phyloP scores from a whole-genome alignment of 2,888 invertebrate species.

The Listrodromus nycthemerus region DNA sequence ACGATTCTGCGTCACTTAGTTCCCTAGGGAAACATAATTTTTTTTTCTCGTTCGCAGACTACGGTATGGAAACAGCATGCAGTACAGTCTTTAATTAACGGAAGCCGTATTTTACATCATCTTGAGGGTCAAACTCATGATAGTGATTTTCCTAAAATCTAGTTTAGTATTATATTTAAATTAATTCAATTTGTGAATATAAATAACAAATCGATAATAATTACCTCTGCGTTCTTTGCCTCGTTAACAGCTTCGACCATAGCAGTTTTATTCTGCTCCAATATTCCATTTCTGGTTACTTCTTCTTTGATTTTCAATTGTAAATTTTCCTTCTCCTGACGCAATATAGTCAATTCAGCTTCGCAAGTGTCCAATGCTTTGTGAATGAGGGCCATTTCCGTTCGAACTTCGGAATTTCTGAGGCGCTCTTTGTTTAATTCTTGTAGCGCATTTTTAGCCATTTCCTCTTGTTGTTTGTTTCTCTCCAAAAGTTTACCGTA shows the following conservation, averaged over 20 bases:
- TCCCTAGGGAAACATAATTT: no score
- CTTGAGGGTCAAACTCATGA: no score
- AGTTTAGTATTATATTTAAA: not conserved
- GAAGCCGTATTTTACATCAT: no score
- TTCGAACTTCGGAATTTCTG: slow-evolving; percentile 78
- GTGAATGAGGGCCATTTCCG: slow-evolving; percentile 81
- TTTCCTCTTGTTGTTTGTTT: slow-evolving; percentile 76
- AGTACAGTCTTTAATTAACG: no score
- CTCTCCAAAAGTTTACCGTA: slow-evolving; percentile 77
- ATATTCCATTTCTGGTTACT: slow-evolving; percentile 83
- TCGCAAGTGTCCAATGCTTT: slow-evolving; percentile 82
- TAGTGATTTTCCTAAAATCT: not conserved
- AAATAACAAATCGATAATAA: not conserved
- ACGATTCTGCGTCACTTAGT: no score
- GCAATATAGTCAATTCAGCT: slow-evolving; percentile 83
- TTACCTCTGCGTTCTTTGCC: slow-evolving; percentile 85
- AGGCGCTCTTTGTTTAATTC: slow-evolving; percentile 81
- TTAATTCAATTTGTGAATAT: not conserved
- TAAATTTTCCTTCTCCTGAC: slow-evolving; percentile 85
- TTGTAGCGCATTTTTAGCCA: slow-evolving; percentile 77
- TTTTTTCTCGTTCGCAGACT: no score
- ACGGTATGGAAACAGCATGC: no score
- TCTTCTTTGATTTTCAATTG: slow-evolving; percentile 86
- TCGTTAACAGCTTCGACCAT: slow-evolving; percentile 86
- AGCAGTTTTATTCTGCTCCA: slow-evolving; percentile 87